phyloP scores from a whole-genome alignment of 64 coral and sea anemone species.

The Exaiptasia diaphana region DNA sequence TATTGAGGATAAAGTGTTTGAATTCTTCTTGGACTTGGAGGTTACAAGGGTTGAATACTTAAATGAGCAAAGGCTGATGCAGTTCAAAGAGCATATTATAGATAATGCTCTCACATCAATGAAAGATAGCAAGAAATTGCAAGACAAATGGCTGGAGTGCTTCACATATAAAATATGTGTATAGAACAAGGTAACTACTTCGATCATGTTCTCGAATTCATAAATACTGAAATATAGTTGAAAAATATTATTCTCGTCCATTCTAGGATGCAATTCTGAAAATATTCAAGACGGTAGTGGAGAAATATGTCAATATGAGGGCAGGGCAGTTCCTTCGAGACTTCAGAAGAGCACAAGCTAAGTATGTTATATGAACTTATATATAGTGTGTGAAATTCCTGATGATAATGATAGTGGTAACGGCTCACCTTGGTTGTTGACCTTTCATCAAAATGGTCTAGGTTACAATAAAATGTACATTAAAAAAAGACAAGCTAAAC shows the following conservation, averaged over 20 bases:
- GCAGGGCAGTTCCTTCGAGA: background rate
- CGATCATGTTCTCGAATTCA: background rate
- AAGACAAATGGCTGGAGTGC: background rate
- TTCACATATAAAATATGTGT: background rate
- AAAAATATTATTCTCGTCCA: background rate
- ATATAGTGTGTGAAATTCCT: too few species aligned
- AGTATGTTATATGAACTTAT: too few species aligned
- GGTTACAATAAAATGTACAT: too few species aligned
- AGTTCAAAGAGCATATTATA: background rate
- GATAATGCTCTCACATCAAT: background rate
- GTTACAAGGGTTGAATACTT: background rate
- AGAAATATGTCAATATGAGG: background rate
- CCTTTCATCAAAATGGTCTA: too few species aligned
- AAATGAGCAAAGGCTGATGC: background rate
- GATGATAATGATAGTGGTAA: too few species aligned
- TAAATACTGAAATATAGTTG: background rate
- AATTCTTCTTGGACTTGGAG: background rate
- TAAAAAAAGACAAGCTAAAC: too few species aligned
- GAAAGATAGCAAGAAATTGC: background rate
- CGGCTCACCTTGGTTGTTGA: too few species aligned
- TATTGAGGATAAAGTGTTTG: background rate
- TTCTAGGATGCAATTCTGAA: background rate
- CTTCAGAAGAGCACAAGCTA: too few species aligned
- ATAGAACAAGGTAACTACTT: background rate
- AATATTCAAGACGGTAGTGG: background rate